Base-by-base conservation (phyloP, 2,797 vertebrate species). In the Echeneis naucrates region DNA sequence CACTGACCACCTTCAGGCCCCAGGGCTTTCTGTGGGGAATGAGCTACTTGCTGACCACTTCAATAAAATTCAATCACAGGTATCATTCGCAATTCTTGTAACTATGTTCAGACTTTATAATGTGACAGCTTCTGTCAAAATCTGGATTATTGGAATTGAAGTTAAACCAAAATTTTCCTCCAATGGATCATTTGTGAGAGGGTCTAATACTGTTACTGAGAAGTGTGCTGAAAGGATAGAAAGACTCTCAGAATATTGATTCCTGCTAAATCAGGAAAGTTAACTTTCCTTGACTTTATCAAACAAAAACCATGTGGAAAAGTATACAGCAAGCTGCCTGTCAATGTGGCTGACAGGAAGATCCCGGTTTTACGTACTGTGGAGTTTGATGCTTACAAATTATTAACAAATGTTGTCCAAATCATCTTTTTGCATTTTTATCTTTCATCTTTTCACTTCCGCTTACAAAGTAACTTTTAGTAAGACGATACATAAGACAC, bases 61-160 rank as follows among this genome's bases (percentile, higher is more conserved):
- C 88, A 90, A 89, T 92, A 91, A 88, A 86, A 90, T 87, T 91
- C 90, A 90, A 90, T 92, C 87, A 90, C 69, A 61, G 74, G 60
- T 84, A 88, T 90, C 86, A 87, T 90, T 91, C 83, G 50, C 88
- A 87, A 92, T 92, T 92, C 87, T 79, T 90, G 87, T 89, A 92
- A 88, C 87, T 84, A 84, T 85, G 88, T 88, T 90, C 88, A 86
- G 90, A 90, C 88, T 89, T 93, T 87, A 91, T 91, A 93, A 93
- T 91, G 90, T 92, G 92, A 92, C 90, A 90, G 87, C 71, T 68
- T 89, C 84, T 89, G 92, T 92, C 92, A 93, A 89, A 90, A 87
- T 90, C 87, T 56, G 66, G 82, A 77, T 89, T 82, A 90, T 87
- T 90, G 87, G 83, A 91, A 84, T 77, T 74, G 85, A 89, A 88